Conservation (phyloP, 2,888 invertebrate species). For the Chromoteleia sp. region DNA sequence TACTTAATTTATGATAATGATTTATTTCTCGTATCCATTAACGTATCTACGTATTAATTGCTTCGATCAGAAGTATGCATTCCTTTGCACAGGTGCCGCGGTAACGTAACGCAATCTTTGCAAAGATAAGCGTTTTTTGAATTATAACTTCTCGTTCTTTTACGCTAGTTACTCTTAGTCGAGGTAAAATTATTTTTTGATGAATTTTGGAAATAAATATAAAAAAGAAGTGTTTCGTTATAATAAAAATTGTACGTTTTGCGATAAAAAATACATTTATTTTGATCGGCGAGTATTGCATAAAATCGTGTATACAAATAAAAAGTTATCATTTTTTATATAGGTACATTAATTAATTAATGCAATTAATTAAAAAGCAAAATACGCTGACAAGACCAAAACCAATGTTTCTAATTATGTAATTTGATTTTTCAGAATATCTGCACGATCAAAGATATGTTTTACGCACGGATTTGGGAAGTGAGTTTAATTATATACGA, state of each 20-base stretch:
- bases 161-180: not conserved
- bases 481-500: constrained; percentile 51
- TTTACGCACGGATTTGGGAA: constrained; percentile 74
- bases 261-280: too few species aligned
- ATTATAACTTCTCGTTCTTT: not conserved
- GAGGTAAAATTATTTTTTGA: not conserved
- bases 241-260: too few species aligned
- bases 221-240: too few species aligned
- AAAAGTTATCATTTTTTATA: too few species aligned
- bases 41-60: constrained; percentile 52
- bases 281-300: too few species aligned
- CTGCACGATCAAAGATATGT: constrained; percentile 86
- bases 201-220: not conserved
- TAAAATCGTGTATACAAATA: too few species aligned
- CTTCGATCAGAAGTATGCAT: constrained; percentile 42
- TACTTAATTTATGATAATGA: constrained; percentile 52
- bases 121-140: constrained; percentile 47
- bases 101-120: constrained; percentile 50
- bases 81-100: constrained; percentile 40
- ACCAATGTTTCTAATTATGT: not conserved
- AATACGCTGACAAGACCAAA: too few species aligned
- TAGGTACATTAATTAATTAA: too few species aligned
- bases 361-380: too few species aligned
- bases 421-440: constrained; percentile 85
- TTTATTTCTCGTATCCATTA: constrained; percentile 34